Evolutionary conservation across 2,888 invertebrate genomes (phyloP).

Genomic region (Acheta domesticus): DNA sequence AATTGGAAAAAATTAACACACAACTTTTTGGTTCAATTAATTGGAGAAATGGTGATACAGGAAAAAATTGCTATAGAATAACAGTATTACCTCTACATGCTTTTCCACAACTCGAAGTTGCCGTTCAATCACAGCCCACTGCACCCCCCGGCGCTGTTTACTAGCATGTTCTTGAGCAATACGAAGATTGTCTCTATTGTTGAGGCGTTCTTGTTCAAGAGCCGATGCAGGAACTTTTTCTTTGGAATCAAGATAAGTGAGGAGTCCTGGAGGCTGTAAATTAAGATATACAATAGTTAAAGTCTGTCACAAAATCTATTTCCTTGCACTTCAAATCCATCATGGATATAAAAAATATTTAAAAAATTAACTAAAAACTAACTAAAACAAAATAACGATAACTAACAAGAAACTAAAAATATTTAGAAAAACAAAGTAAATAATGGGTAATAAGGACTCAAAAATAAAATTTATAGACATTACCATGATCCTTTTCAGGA

Average conservation of each 20-base stretch:
- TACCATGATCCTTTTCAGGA: conserved; percentile 76
- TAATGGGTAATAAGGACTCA: no score
- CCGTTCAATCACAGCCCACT: conserved; percentile 68
- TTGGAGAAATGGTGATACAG: no score
- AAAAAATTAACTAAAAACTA: no score
- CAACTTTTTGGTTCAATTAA: no score
- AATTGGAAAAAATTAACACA: no score
- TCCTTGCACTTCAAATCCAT: no score
- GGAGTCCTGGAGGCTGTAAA: conserved; percentile 82
- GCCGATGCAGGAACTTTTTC: conserved; percentile 77
- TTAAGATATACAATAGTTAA: conserved; percentile 26
- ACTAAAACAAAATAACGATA: no score
- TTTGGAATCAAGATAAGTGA: conserved; percentile 82
- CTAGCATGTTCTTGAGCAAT: conserved; percentile 80
- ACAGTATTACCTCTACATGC: conserved; percentile 63
- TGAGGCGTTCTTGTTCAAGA: conserved; percentile 65
- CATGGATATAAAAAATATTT: no score
- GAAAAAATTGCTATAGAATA: no score
- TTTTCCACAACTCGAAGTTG: conserved; percentile 77
- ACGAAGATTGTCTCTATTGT: conserved; percentile 90
- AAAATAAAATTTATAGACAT: not conserved
- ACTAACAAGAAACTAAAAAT: no score
- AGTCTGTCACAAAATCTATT: not conserved
- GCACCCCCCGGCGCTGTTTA: conserved; percentile 63
- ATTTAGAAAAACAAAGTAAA: no score